Evolutionary conservation across 2,888 invertebrate genomes (phyloP).

Genomic region (Patella caerulea): DNA sequence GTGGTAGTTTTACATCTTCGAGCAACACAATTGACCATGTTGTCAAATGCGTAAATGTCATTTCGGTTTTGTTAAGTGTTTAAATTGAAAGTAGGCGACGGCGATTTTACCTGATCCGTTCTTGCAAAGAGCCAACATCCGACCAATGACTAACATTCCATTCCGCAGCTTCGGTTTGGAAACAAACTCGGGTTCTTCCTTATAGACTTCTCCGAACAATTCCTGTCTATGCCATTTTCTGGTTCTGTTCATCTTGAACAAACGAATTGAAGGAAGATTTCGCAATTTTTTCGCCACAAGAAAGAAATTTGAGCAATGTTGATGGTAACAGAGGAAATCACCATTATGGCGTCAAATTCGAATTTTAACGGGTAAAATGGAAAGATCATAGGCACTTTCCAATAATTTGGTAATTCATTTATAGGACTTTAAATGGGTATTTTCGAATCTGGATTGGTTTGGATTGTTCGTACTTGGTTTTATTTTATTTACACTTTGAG

Average conservation of each 20-base stretch:
- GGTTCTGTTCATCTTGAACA: background rate
- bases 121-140: background rate
- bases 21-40: no score
- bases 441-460: no score
- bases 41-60: no score
- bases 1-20: no score
- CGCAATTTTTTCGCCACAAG: background rate
- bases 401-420: no score
- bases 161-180: slow-evolving; percentile 2
- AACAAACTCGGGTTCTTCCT: background rate
- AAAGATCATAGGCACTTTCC: slow-evolving; percentile 1
- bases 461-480: no score
- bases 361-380: background rate
- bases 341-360: background rate
- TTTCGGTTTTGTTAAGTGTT: no score
- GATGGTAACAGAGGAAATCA: background rate
- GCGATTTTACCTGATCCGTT: background rate
- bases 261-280: background rate
- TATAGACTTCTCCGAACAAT: background rate
- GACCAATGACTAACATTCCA: background rate
- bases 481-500: no score
- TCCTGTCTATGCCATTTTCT: slow-evolving; percentile 1
- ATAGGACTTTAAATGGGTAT: no score
- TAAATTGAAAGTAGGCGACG: no score
- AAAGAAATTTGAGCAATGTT: background rate